Base-by-base conservation (phyloP, 1,140 invertebrate genomes). In the Apis florea region DNA sequence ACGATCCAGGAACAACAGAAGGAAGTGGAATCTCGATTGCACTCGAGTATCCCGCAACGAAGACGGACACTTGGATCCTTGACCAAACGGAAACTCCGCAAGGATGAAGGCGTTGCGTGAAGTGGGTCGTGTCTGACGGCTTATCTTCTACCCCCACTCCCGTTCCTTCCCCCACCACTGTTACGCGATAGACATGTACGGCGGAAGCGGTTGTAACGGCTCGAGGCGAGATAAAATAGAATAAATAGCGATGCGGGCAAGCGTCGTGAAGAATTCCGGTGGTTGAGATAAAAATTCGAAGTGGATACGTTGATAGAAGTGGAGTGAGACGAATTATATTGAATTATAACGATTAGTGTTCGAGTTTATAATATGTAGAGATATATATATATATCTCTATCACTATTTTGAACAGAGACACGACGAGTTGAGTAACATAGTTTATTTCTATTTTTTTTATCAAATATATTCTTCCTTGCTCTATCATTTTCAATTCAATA, bases 81-180 rank as follows among this genome's bases (percentile, higher is more conserved):
- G 78, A 64, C 66, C 47, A 15, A 72, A 67, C 56, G 24, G 49
- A 76, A 74, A 21, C 21, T 17, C 21, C 11, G 51, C 12, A 10
- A 70, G 47, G 40, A 69, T 72, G 61, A 19, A 13, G 76, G 53
- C n/a, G 40, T 71, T 67, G 71, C 68, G 61, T 76, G 79, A 84
- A 84, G 53, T 84, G 40, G 71, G 49, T 80, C 70, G 70, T 31
- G 53, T 56, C 49, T 69, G 82, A 75, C 58, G 82, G 66, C 40
- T 67, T 81, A 84, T 84, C 81, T 84, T 72, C 15, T 2, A 11
- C 53, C 47, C 72, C 61, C 74, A 76, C 68, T 82, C 83, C 31
- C n/a, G n/a, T n/a, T n/a, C n/a, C n/a, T n/a, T n/a, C n/a, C n/a
- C n/a, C n/a, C n/a, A n/a, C n/a, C n/a, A n/a, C n/a, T 6, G 0